Evolutionary conservation across 2,797 vertebrate genomes (phyloP).

Genomic region (Euphonia xanthogaster): DNA sequence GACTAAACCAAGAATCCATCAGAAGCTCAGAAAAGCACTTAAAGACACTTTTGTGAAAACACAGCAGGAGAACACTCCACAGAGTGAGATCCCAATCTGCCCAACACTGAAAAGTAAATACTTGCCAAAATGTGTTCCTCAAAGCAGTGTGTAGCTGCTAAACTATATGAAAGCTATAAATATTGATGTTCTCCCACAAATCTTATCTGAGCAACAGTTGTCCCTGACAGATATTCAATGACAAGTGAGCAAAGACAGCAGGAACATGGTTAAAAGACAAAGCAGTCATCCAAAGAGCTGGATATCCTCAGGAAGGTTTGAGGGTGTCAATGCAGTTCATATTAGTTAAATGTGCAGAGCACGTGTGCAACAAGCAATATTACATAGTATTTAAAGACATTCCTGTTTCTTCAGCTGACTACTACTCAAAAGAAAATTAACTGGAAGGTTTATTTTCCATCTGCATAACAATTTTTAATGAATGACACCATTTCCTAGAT

Average conservation of each 20-base stretch:
- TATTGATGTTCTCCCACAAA: not conserved
- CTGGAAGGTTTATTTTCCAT: not conserved
- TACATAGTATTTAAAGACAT: not conserved
- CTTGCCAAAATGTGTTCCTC: not conserved
- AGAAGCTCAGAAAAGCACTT: slow-evolving; percentile 18
- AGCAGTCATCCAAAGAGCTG: not conserved
- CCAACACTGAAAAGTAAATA: not conserved
- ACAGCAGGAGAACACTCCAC: not conserved
- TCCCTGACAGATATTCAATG: not conserved
- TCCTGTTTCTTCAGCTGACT: not conserved
- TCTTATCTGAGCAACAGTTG: not conserved
- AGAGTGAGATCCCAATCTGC: not conserved
- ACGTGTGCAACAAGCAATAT: not conserved
- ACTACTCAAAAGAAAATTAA: not conserved
- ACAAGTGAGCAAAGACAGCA: not conserved
- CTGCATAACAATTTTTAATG: not conserved
- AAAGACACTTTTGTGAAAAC: not conserved
- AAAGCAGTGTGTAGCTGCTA: not conserved
- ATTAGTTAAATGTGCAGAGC: not conserved
- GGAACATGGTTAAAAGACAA: not conserved
- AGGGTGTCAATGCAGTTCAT: not conserved
- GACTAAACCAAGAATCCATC: slow-evolving; percentile 3
- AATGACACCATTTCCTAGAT: not conserved
- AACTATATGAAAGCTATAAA: not conserved
- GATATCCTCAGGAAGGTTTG: not conserved